These are phyloP conservation scores for Eupithecia insigniata DNA, from an alignment of 2,888 invertebrate genomes.

Conservation along the genomic window DNA sequence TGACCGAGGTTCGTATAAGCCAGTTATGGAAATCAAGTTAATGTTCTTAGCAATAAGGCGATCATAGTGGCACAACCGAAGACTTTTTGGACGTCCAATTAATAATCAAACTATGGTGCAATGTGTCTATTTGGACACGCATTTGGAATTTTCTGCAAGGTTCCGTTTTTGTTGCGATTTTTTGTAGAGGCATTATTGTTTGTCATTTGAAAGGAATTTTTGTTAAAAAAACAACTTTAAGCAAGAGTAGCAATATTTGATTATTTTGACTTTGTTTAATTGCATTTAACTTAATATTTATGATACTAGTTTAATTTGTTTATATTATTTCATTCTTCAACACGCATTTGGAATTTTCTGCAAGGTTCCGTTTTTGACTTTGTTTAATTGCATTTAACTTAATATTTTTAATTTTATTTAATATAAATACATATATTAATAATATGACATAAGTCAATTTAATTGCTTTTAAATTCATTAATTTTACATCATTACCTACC, in stretches of 20 bases:
- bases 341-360: background rate
- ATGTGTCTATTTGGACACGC: background rate
- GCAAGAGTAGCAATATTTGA: too few species aligned
- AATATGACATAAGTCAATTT: too few species aligned
- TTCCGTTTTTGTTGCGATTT: background rate
- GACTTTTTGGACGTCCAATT: background rate
- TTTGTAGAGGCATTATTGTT: background rate
- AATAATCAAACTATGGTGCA: background rate
- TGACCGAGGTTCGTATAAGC: slow-evolving; percentile 29
- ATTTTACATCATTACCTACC: too few species aligned
- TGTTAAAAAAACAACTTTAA: background rate
- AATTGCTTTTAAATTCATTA: too few species aligned
- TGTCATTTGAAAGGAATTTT: background rate
- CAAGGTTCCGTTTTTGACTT: background rate
- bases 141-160: background rate
- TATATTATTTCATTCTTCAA: too few species aligned
- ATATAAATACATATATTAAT: too few species aligned
- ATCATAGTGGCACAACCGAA: slow-evolving; percentile 12
- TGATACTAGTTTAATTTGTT: too few species aligned
- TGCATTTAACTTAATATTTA: too few species aligned
- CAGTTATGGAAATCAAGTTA: slow-evolving; percentile 33
- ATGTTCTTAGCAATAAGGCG: slow-evolving; percentile 10
- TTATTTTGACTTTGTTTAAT: too few species aligned
- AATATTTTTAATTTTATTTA: too few species aligned
- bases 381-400: too few species aligned